Evolutionary conservation across 2,797 vertebrate genomes (phyloP), one percentile per base, ranked within the genome.

Genomic region (Mycteria americana): DNA sequence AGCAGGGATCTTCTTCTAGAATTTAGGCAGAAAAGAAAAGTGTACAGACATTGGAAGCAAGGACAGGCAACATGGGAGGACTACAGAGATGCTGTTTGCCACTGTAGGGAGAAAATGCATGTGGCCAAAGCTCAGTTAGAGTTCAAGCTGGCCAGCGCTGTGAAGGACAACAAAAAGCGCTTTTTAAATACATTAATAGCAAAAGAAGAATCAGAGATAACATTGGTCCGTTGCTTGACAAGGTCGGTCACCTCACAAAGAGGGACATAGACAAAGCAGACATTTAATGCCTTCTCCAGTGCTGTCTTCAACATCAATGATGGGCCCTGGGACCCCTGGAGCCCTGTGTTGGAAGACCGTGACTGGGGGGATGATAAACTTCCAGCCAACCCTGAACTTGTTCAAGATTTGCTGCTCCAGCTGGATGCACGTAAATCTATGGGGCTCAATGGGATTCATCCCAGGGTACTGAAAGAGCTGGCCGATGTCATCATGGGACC

Each of bases 381-480:
- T 22, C 48, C 31, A 60, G 21, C 10, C 18, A n/a, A 31, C 2
- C 11, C 41, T n/a, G 69, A 21, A 45, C 9, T 62, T 72, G 21
- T n/a, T 50, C 33, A 54, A 39, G 35, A 59, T 15, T 67, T 72
- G 7, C 24, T 86, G 46, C 25, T 35, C 28, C 11, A 56, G 15
- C 13, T 56, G 16, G 23, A 13, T 41, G 24, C 25, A 21, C 5
- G 33, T 18, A 41, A 72, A 21, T 43, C 12, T 9, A 43, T 33
- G 35, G 13, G 14, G 4, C 27, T 16, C 7, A 5, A 35, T 11
- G 3, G 3, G 4, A 11, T 9, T 68, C 3, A 1, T 78, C 24
- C 31, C 41, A 62, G 31, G 3, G 7, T n/a, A 63, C 30, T 13
- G 48, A 64, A 53, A 28, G 48, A 43, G 11, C 18, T 54, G 14